Evolutionary conservation across 2,797 vertebrate species (phyloP).

Genomic region (Psittacula derbiana): DNA sequence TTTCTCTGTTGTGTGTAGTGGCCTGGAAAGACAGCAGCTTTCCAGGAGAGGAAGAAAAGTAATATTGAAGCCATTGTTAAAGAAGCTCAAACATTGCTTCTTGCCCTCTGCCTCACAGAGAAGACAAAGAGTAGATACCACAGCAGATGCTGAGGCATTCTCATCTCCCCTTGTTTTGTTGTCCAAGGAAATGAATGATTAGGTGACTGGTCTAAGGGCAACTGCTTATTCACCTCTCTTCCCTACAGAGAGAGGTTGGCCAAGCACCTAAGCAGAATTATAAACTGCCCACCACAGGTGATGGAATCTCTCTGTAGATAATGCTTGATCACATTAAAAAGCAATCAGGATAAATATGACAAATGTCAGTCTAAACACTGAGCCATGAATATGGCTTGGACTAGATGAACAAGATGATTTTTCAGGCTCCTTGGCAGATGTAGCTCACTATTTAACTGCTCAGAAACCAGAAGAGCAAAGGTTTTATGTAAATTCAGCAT

Average conservation of each 20-base stretch:
- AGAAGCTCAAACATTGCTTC: neutral
- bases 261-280: neutral
- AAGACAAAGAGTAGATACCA: neutral
- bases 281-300: neutral
- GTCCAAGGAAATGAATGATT: neutral
- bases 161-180: neutral
- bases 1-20: neutral
- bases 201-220: neutral
- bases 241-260: neutral
- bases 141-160: neutral
- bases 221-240: neutral
- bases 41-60: neutral
- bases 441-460: neutral
- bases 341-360: neutral
- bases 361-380: neutral
- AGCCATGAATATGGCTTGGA: neutral
- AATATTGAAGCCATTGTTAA: neutral
- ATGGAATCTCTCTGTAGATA: neutral
- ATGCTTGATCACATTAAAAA: neutral
- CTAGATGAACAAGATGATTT: neutral
- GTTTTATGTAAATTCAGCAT: neutral
- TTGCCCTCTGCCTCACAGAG: neutral
- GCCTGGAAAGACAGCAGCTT: neutral
- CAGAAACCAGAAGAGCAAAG: neutral
- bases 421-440: neutral